Conservation (phyloP, 2,888 invertebrate species). For the Drosophila rellima region DNA sequence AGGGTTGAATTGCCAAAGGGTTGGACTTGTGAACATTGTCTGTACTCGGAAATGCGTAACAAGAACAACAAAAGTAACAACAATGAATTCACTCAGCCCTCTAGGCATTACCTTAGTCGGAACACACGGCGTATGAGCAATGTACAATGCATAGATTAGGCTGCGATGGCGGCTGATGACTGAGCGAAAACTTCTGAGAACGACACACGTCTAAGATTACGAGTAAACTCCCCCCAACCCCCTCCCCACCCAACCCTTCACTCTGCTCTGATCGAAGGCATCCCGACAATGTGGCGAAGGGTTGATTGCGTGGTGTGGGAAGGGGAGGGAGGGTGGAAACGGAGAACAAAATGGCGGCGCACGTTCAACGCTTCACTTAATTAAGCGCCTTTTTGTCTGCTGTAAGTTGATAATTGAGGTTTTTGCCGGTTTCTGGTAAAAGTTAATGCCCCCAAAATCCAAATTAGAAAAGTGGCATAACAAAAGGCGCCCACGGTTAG, state of each 20-base stretch:
- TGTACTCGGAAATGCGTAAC: constrained; percentile 21
- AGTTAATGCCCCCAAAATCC: constrained; percentile 66
- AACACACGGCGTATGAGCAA: constrained; percentile 31
- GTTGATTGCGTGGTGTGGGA: neutral
- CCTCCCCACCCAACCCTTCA: constrained; percentile 5
- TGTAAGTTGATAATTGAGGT: constrained; percentile 80
- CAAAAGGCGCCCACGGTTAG: constrained; percentile 52
- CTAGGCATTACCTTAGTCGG: neutral
- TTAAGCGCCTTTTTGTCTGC: constrained; percentile 78
- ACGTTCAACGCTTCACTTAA: constrained; percentile 75
- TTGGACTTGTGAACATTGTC: constrained; percentile 17
- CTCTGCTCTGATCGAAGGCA: constrained; percentile 23
- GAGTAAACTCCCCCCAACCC: neutral
- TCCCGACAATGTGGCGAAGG: constrained; percentile 13
- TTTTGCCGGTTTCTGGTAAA: constrained; percentile 69
- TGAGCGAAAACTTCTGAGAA: constrained; percentile 52
- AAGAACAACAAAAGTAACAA: constrained; percentile 37
- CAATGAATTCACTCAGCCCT: constrained; percentile 18
- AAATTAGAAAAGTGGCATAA: constrained; percentile 65
- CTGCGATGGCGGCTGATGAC: constrained; percentile 43
- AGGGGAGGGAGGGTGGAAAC: neutral
- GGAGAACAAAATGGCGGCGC: constrained; percentile 63
- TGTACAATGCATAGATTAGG: constrained; percentile 28
- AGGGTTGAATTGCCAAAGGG: constrained; percentile 3
- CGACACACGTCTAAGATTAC: constrained; percentile 57